Conservation (phyloP, 2,797 vertebrate genomes). For the Heteromormyrus szaboi region DNA sequence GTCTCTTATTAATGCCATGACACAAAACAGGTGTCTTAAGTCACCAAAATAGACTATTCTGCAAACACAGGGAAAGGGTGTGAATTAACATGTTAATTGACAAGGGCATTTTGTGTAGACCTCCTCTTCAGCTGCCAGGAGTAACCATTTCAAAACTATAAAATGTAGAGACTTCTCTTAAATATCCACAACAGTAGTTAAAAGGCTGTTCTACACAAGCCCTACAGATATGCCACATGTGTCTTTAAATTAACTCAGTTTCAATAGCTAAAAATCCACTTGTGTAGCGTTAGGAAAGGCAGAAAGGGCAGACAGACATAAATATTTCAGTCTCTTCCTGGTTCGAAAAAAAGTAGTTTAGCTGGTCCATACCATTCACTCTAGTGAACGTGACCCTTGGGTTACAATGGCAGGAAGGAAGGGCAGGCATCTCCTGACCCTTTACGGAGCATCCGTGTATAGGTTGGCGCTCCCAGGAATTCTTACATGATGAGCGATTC, state of each 20-base stretch:
- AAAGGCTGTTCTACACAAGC: neutral
- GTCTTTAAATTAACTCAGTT: constrained; percentile 7
- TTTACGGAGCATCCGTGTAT: neutral
- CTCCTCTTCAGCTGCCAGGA: constrained; percentile 5
- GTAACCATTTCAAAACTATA: constrained; percentile 3
- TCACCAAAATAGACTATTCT: constrained; percentile 28
- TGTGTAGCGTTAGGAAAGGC: constrained; percentile 8
- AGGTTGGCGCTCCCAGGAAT: neutral
- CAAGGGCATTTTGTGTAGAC: constrained; percentile 1
- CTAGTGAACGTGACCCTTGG: neutral
- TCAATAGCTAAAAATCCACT: constrained; percentile 1
- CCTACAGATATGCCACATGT: neutral
- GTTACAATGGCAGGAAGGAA: neutral
- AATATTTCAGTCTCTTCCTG: neutral
- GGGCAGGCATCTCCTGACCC: neutral
- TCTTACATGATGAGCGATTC: neutral
- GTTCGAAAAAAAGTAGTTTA: neutral
- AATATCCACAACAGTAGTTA: constrained; percentile 13
- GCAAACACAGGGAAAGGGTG: neutral
- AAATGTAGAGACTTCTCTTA: constrained; percentile 6
- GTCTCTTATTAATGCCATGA: constrained; percentile 1
- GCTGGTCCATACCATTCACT: neutral
- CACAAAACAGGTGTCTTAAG: constrained; percentile 14
- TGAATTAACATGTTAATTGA: neutral
- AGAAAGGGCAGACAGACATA: neutral